These are phyloP conservation scores for Sylvietta virens DNA, from an alignment of 2,113 vertebrate species.

Conservation along the genomic window DNA sequence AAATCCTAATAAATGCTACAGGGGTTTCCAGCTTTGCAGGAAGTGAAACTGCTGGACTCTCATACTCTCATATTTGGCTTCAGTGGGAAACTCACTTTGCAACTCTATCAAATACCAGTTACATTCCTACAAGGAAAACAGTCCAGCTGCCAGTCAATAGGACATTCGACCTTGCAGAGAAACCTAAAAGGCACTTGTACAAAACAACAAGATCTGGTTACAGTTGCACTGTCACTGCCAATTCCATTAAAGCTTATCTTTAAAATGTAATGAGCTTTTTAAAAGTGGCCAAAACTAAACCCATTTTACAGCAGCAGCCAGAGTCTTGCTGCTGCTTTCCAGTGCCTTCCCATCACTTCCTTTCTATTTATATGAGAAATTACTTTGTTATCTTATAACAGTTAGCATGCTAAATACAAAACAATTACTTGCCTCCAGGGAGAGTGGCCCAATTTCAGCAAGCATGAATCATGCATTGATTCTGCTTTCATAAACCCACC, in stretches of 20 bases:
- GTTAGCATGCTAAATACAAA: neutral
- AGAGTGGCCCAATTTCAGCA: neutral
- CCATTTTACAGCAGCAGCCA: neutral
- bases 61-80: neutral
- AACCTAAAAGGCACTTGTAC: neutral
- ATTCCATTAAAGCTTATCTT: slow-evolving; percentile 46
- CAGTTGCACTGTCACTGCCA: neutral
- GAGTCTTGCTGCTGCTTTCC: neutral
- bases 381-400: neutral
- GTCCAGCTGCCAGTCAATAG: slow-evolving; percentile 5
- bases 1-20: neutral
- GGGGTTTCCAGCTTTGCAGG: slow-evolving; percentile 14
- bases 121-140: neutral
- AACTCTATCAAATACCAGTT: neutral
- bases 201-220: slow-evolving; percentile 44
- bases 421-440: neutral
- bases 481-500: neutral
- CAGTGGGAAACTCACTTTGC: slow-evolving; percentile 7
- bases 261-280: slow-evolving; percentile 3
- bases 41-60: neutral
- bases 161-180: slow-evolving; percentile 32
- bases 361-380: neutral
- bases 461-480: neutral
- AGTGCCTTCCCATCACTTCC: neutral
- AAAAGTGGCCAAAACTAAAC: neutral